These are phyloP conservation scores for Eleutherodactylus coqui DNA, from an alignment of 2,797 vertebrate species.

Conservation along the genomic window DNA sequence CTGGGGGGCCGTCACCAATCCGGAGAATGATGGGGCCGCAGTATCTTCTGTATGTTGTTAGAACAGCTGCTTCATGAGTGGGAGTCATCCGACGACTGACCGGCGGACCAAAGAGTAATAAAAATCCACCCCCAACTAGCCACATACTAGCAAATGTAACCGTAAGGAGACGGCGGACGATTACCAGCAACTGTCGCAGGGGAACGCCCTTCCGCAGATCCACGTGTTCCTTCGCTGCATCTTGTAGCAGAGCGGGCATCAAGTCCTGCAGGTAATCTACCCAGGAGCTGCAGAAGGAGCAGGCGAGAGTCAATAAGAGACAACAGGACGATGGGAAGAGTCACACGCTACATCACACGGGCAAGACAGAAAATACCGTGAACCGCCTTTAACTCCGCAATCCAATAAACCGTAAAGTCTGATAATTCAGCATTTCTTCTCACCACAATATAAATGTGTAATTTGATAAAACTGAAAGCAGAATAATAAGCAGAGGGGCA, in stretches of 20 bases:
- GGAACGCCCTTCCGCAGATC: conserved; percentile 80
- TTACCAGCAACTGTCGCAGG: conserved; percentile 83
- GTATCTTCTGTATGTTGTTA: no score
- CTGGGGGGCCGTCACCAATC: no score
- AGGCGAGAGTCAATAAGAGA: not conserved
- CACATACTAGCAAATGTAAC: not conserved
- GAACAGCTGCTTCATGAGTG: no score
- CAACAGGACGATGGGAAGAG: not conserved
- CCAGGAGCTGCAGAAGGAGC: conserved; percentile 82
- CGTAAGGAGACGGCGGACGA: not conserved
- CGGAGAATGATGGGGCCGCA: no score
- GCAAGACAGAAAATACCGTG: not conserved
- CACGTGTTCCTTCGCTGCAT: conserved; percentile 77
- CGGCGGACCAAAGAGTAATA: no score
- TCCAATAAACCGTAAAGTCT: not conserved
- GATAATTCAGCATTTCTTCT: not conserved
- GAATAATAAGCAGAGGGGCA: not conserved
- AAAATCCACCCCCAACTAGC: no score
- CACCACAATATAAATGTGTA: not conserved
- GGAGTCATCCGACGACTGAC: no score
- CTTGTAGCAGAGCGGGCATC: conserved; percentile 82
- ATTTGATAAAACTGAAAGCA: not conserved
- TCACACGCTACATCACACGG: not conserved
- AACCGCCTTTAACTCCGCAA: not conserved
- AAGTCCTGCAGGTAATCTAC: conserved; percentile 86